phyloP scores from a whole-genome alignment of 2,797 vertebrate species.

The Spinus pinus region DNA sequence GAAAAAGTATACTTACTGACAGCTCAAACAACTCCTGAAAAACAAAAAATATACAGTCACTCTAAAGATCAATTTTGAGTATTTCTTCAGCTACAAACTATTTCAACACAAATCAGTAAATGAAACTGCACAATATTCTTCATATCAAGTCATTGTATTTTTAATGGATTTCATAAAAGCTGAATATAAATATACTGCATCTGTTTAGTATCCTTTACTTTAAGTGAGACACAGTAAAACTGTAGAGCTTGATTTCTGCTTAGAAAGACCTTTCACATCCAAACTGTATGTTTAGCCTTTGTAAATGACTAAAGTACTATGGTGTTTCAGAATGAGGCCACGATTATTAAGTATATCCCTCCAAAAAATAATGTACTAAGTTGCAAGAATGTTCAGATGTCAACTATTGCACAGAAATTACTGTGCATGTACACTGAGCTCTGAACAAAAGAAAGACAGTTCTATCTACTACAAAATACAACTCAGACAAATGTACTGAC shows the following conservation, averaged over 20 bases:
- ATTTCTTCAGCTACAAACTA: not conserved
- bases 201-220: not conserved
- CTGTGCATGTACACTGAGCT: not conserved
- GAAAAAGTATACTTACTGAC: conserved; percentile 80
- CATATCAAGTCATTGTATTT: not conserved
- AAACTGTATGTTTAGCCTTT: not conserved
- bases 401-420: not conserved
- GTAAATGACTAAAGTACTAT: not conserved
- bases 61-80: not conserved
- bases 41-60: conserved; percentile 24
- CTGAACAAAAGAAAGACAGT: not conserved
- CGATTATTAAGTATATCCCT: not conserved
- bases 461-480: not conserved
- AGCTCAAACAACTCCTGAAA: conserved; percentile 93
- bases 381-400: not conserved
- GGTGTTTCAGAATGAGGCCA: not conserved
- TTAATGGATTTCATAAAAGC: not conserved
- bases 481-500: not conserved
- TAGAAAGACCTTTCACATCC: not conserved
- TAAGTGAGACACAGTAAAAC: not conserved
- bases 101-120: not conserved
- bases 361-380: not conserved
- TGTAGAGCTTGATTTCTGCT: not conserved
- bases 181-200: not conserved
- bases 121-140: not conserved